These are phyloP conservation scores for Nemotelus nigrinus DNA, from an alignment of 2,888 invertebrate species.

Conservation along the genomic window DNA sequence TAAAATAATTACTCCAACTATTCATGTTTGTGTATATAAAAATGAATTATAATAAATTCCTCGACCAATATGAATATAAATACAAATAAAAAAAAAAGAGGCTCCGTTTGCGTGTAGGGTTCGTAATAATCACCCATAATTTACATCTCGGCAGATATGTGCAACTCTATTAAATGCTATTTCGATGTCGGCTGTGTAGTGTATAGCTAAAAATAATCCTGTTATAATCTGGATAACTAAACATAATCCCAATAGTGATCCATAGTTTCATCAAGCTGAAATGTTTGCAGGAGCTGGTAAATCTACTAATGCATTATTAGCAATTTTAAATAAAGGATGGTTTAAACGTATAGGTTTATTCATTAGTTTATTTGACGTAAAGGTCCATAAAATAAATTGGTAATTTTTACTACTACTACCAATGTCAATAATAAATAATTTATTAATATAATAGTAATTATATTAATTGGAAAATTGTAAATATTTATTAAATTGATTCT, in stretches of 20 bases:
- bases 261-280: slow-evolving; percentile 75
- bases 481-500: slow-evolving; percentile 67
- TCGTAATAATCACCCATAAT: slow-evolving; percentile 74
- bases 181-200: slow-evolving; percentile 72
- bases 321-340: slow-evolving; percentile 69
- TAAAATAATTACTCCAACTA: slow-evolving; percentile 72
- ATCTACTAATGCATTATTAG: slow-evolving; percentile 67
- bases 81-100: slow-evolving; percentile 76
- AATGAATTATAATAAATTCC: slow-evolving; percentile 68
- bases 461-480: slow-evolving; percentile 67
- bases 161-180: slow-evolving; percentile 74
- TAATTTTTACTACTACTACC: slow-evolving; percentile 71
- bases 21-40: slow-evolving; percentile 71
- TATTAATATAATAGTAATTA: slow-evolving; percentile 68
- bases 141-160: slow-evolving; percentile 77
- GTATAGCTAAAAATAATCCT: slow-evolving; percentile 76
- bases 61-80: no score
- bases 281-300: slow-evolving; percentile 72
- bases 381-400: slow-evolving; percentile 68
- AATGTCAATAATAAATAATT: slow-evolving; percentile 71
- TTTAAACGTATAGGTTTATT: slow-evolving; percentile 66
- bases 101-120: slow-evolving; percentile 77
- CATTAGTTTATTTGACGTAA: slow-evolving; percentile 67
- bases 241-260: slow-evolving; percentile 74
- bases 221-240: slow-evolving; percentile 74